A percentile compares a stretch with the other conserved stretches of the same genome.
Conservation (phyloP, 2,888 invertebrate species). For the Tetramorium bicarinatum region DNA sequence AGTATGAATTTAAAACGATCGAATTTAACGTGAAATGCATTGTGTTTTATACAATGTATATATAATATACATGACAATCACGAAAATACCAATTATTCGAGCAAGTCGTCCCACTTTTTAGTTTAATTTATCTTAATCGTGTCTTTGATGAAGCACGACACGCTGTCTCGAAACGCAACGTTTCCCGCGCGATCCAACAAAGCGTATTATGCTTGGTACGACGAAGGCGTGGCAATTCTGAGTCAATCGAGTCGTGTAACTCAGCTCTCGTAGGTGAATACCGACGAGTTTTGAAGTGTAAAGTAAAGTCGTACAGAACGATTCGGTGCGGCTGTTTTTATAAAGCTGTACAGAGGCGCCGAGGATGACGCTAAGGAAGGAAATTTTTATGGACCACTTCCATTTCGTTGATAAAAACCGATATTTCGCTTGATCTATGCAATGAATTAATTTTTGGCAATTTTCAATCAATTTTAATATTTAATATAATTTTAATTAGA, state of each 20-base stretch:
- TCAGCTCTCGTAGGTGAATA: constrained; percentile 40
- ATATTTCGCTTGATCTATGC: neutral
- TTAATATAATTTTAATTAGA: neutral
- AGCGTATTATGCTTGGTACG: constrained; percentile 22
- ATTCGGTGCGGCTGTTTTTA: neutral
- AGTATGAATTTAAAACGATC: neutral
- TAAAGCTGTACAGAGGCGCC: neutral
- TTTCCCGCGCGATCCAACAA: constrained; percentile 24
- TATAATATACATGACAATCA: neutral
- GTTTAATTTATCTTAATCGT: constrained; percentile 5
- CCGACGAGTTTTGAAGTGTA: constrained; percentile 10
- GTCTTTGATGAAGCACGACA: neutral
- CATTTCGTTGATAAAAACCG: neutral
- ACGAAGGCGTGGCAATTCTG: constrained; percentile 50
- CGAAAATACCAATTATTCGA: neutral
- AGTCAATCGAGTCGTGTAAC: constrained; percentile 27
- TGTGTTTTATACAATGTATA: neutral
- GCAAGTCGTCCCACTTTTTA: neutral
- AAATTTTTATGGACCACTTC: neutral
- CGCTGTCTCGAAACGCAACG: neutral
- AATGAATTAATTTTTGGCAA: neutral
- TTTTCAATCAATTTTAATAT: neutral
- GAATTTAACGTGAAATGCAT: neutral
- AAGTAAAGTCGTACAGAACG: neutral
- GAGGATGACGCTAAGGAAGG: neutral